These are phyloP conservation scores for Chrysolina haemoptera DNA, from an alignment of 2,888 invertebrate species.

Conservation along the genomic window DNA sequence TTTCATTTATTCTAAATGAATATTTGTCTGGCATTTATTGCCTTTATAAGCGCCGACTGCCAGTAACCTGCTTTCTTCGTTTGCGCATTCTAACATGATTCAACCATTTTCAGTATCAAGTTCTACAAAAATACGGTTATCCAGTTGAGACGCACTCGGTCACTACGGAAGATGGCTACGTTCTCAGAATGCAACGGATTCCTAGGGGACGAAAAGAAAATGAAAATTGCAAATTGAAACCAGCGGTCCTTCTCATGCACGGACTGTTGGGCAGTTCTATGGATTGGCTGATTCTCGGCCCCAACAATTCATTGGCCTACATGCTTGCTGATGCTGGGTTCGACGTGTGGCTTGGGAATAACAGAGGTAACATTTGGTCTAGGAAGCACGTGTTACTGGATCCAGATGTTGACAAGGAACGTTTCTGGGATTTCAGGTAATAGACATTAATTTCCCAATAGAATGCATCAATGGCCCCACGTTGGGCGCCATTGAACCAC, in stretches of 20 bases:
- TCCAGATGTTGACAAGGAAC: constrained; percentile 64
- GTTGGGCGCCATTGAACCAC: too few species aligned
- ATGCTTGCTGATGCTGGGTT: constrained; percentile 78
- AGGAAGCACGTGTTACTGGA: constrained; percentile 72
- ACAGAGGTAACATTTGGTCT: constrained; percentile 81
- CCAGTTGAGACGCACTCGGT: constrained; percentile 76
- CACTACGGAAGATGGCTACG: constrained; percentile 83
- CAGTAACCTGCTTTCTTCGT: too few species aligned
- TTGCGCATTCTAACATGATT: too few species aligned
- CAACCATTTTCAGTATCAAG: constrained; percentile 28
- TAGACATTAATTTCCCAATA: too few species aligned
- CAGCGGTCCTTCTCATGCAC: constrained; percentile 77
- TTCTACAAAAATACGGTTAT: constrained; percentile 70
- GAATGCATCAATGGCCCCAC: too few species aligned
- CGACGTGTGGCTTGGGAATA: constrained; percentile 88
- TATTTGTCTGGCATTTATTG: too few species aligned
- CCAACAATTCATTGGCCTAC: constrained; percentile 74
- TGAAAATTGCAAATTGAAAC: constrained; percentile 65
- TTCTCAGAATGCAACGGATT: constrained; percentile 83
- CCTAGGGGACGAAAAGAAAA: constrained; percentile 57
- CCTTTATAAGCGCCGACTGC: too few species aligned
- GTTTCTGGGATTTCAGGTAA: constrained; percentile 76
- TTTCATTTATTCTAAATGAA: too few species aligned
- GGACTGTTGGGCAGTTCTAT: constrained; percentile 83
- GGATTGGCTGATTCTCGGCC: constrained; percentile 82